phyloP scores from a whole-genome alignment of 2,113 vertebrate species.

The Lepus europaeus region DNA sequence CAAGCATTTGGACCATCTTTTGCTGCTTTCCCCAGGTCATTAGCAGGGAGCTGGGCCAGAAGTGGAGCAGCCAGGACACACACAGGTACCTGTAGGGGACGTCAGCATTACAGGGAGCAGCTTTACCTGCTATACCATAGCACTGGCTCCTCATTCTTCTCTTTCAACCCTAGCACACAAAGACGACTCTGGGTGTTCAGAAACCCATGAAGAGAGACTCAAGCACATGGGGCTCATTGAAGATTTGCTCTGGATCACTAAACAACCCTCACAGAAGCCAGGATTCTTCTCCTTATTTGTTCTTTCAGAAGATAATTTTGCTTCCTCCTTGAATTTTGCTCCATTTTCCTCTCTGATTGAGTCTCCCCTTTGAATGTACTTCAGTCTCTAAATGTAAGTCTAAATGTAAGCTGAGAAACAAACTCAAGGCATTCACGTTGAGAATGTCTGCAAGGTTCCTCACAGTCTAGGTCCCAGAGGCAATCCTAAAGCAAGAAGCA shows the following conservation, averaged over 20 bases:
- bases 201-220: slow-evolving; percentile 14
- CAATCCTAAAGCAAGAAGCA: slow-evolving; percentile 18
- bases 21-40: too few relatives aligned
- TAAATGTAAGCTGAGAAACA: slow-evolving; percentile 57
- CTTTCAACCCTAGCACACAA: not conserved
- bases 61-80: too few relatives aligned
- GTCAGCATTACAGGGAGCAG: too few relatives aligned
- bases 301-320: slow-evolving; percentile 47
- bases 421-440: slow-evolving; percentile 44
- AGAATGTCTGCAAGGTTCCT: slow-evolving; percentile 16
- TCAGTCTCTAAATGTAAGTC: not conserved
- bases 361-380: not conserved
- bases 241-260: slow-evolving; percentile 33
- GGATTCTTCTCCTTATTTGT: slow-evolving; percentile 19
- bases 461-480: slow-evolving; percentile 1
- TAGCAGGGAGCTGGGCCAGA: too few relatives aligned
- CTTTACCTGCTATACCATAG: too few relatives aligned
- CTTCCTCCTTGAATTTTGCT: slow-evolving; percentile 37
- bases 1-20: too few relatives aligned
- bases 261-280: not conserved
- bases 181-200: not conserved
- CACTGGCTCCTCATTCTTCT: not conserved
- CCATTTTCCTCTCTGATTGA: slow-evolving; percentile 4
- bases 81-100: too few relatives aligned
- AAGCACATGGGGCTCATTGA: not conserved